Base-by-base conservation (phyloP, 2,888 invertebrate species). In the Macrostomum cliftonense region DNA sequence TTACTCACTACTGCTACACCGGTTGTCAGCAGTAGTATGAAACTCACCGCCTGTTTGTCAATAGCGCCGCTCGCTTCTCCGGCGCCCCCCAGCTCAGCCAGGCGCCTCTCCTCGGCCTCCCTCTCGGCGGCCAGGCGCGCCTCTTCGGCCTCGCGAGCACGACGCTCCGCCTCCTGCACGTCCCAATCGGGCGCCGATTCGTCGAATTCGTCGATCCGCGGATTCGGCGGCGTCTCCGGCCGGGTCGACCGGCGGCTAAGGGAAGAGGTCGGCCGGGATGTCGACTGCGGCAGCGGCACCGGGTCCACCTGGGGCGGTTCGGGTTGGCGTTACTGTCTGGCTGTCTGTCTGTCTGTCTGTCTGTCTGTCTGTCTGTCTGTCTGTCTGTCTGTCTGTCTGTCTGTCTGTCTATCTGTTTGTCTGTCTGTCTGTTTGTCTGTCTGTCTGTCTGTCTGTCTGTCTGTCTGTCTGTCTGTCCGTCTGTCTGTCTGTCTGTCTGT, bases 241-340 rank as follows among this genome's bases (percentile, higher is more conserved):
- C 61, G 52, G 12, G 65, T 62, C 11, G 62, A 57, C 4, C 65
- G 64, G 42, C 67, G 55, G 49, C 64, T 63, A n/a, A 68, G 55
- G 4, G 64, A 56, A 1, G 67, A 67, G 42, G 58, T 59, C 9
- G 67, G 63, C 37, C 67, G 57, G 47, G 60, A 60, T 17, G 67
- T 68, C 53, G n/a, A 20, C 16, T 40, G 16, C 13, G 45, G 36
- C 16, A 38, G 17, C 37, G 20, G 17, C 16, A 40, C 40, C 19
- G 17, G 16, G 40, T 40, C 40, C 28, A 28, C 28, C 28, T 28
- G 28, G 28, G 28, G 28, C 28, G 28, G 28, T 4, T n/a, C n/a
- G 9, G 28, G 28, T 7, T 2, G 28, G 28, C 5, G 16, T 40
- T 7, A 40, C 5, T 19, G 19, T 7, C 28, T 9, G 4, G 28